Percentiles rank a stretch among this genome's conserved stretches.
Evolutionary conservation across 1,140 invertebrate genomes (phyloP).

Genomic region (Brachionus paranguensis): DNA sequence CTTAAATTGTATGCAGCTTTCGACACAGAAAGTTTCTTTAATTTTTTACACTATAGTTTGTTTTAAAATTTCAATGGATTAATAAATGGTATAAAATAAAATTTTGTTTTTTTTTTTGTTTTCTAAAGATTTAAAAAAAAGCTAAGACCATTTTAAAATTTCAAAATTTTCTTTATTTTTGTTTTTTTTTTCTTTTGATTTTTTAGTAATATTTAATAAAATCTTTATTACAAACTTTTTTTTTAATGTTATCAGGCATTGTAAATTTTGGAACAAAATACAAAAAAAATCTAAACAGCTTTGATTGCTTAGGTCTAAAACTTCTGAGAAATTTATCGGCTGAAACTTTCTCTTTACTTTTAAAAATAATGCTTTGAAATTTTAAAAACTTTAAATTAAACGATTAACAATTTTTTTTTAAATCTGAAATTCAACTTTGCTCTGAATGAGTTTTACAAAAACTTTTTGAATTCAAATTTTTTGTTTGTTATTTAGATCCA

Average conservation of each 20-base stretch:
- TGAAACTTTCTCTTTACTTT: background rate
- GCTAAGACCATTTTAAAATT: background rate
- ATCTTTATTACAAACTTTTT: background rate
- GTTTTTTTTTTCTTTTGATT: background rate
- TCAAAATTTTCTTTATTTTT: background rate
- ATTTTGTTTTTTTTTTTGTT: conserved; percentile 5
- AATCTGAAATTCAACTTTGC: too few species aligned
- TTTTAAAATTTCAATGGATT: background rate
- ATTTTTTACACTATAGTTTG: background rate
- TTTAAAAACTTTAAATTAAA: too few species aligned
- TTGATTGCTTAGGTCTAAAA: background rate
- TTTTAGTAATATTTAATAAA: background rate
- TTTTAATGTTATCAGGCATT: background rate
- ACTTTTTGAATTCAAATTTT: too few species aligned
- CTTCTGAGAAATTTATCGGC: background rate
- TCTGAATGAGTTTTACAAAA: too few species aligned
- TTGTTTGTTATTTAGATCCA: too few species aligned
- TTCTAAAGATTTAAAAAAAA: background rate
- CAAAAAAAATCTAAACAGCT: too few species aligned
- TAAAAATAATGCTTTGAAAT: too few species aligned
- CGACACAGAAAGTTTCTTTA: background rate
- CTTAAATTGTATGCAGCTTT: conserved; percentile 21
- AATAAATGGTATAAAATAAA: conserved; percentile 18
- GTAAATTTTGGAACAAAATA: too few species aligned
- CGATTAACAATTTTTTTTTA: too few species aligned